Evolutionary conservation across 2,113 vertebrate genomes (phyloP), one percentile per base, ranked within the genome.

Genomic region (Limnothrissa miodon): DNA sequence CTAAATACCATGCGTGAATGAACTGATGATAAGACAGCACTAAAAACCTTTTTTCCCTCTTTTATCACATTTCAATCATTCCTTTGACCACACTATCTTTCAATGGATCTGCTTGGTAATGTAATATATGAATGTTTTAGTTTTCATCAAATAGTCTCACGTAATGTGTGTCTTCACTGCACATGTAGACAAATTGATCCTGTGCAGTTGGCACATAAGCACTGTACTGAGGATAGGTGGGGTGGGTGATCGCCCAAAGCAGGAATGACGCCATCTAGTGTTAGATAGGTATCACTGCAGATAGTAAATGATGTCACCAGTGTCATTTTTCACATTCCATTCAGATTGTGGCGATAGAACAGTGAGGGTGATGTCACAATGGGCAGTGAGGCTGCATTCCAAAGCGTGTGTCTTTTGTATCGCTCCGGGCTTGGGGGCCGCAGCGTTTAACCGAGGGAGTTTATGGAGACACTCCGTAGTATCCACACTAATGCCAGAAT

Each of bases 291-390:
- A 36, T 36, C 29, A 74, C 33, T 4, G 15, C 29, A 10, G 13
- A 1, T 11, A 15, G 10, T 74, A 4, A 29, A 66, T 66, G 59
- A 66, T 66, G 59, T 74, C 29, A 70, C 36, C 59, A 33, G 66
- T 36, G 66, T 36, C 66, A 74, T 74, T 0, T 29, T 74, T 74
- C 66, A 74, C 66, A 74, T 74, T 74, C 66, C 66, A 36, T 74
- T 3, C 66, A 74, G 29, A 36, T 74, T 39, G 25, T 13, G 15
- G 33, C 15, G 66, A 70, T 70, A 70, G 29, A 74, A 36, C 56
- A 62, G 1, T 8, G 25, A 36, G 2, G 25, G 36, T 74, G 66
- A 74, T 29, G 17, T 74, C 66, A 74, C 33, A 15, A 2, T 2
- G 36, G 66, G 0, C 29, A 15, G 11, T 36, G 2, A 36, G 33